A percentile compares a stretch with the other conserved stretches of the same genome.
Conservation (phyloP, 64 coral and sea anemone species). For the Montipora foliosa region DNA sequence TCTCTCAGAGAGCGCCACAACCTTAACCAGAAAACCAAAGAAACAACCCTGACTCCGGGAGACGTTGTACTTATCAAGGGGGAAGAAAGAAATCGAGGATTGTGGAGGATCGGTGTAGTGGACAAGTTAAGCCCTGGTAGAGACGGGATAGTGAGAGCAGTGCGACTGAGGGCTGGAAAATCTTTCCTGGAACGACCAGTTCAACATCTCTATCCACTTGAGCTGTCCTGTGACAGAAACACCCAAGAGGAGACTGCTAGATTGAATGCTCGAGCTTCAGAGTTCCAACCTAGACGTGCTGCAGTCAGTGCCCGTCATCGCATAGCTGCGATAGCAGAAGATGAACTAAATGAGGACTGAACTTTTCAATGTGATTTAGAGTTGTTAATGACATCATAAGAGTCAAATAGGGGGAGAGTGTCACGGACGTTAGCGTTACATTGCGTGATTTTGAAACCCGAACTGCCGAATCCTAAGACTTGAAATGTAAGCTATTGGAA, state of each 20-base stretch:
- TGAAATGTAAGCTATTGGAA: too few species aligned
- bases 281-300: conserved; percentile 45
- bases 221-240: conserved; percentile 53
- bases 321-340: conserved; percentile 11
- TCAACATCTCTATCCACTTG: conserved; percentile 56
- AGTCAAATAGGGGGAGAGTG: conserved; percentile 41
- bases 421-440: not conserved
- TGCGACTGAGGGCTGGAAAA: conserved; percentile 42
- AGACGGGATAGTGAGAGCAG: conserved; percentile 50
- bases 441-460: not conserved
- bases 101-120: conserved; percentile 48
- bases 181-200: conserved; percentile 24
- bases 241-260: not conserved
- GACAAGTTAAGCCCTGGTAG: conserved; percentile 11
- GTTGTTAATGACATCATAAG: not conserved
- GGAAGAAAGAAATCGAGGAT: conserved; percentile 4
- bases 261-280: conserved; percentile 13
- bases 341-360: not conserved
- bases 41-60: not conserved
- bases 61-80: conserved; percentile 50
- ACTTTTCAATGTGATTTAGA: not conserved
- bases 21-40: conserved; percentile 26
- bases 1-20: conserved; percentile 26
- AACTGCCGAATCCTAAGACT: too few species aligned
- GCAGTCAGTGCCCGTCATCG: conserved; percentile 16